phyloP scores from a whole-genome alignment of 2,888 invertebrate species.

The Cybosia mesomella region DNA sequence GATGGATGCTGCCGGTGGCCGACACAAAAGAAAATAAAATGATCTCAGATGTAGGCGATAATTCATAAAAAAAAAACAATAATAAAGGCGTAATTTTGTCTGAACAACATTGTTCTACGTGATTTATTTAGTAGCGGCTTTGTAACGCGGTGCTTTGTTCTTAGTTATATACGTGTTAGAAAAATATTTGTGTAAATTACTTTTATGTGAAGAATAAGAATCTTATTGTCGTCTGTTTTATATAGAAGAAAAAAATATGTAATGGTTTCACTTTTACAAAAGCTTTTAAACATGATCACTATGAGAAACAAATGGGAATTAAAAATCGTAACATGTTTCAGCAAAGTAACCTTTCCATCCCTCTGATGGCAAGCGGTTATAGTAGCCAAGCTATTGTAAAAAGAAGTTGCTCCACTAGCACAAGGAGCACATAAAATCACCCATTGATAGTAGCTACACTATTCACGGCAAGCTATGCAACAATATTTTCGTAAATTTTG shows the following conservation, averaged over 20 bases:
- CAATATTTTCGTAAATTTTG: not conserved
- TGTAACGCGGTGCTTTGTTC: slow-evolving; percentile 51
- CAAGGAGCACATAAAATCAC: too few species aligned
- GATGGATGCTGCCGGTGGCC: slow-evolving; percentile 78
- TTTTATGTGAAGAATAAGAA: slow-evolving; percentile 19
- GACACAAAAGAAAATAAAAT: slow-evolving; percentile 72
- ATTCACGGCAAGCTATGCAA: not conserved
- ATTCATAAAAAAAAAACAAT: slow-evolving; percentile 78
- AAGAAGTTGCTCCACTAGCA: too few species aligned
- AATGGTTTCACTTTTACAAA: not conserved
- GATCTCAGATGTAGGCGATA: slow-evolving; percentile 76
- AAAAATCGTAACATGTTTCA: not conserved
- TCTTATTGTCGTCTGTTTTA: slow-evolving; percentile 22
- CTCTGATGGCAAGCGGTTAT: not conserved
- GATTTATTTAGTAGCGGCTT: slow-evolving; percentile 66
- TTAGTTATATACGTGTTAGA: slow-evolving; percentile 40
- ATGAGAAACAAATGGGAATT: not conserved
- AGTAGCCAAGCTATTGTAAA: not conserved
- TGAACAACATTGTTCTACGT: slow-evolving; percentile 67
- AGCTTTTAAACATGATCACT: not conserved
- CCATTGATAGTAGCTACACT: not conserved
- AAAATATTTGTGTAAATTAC: slow-evolving; percentile 38
- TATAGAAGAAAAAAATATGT: slow-evolving; percentile 12
- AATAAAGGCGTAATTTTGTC: slow-evolving; percentile 74
- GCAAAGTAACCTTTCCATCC: not conserved